Conservation (phyloP, 1,140 invertebrate species). For the Oreohelix idahoensis region DNA sequence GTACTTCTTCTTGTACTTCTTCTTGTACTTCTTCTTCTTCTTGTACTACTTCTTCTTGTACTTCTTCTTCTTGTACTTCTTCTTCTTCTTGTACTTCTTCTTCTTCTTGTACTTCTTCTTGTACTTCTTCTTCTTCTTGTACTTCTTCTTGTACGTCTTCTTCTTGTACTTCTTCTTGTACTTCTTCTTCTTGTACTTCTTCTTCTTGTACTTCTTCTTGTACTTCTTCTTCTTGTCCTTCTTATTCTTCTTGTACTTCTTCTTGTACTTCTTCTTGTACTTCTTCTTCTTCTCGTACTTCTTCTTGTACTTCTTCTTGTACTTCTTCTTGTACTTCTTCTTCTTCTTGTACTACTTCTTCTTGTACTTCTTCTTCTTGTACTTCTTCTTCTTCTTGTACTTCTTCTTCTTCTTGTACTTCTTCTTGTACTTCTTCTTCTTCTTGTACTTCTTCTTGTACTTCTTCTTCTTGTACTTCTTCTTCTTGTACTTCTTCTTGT, state of each 20-base stretch:
- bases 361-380: background rate
- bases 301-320: background rate
- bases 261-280: background rate
- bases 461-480: too few species aligned
- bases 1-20: background rate
- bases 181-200: background rate
- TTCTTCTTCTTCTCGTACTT: too few species aligned
- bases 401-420: background rate
- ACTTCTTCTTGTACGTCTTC: background rate
- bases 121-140: background rate
- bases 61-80: background rate
- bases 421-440: too few species aligned
- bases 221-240: background rate
- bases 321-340: background rate
- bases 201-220: background rate
- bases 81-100: too few species aligned
- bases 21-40: background rate
- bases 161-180: slow-evolving; percentile 2
- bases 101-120: background rate
- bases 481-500: too few species aligned
- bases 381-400: background rate
- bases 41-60: background rate
- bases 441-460: too few species aligned
- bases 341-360: background rate
- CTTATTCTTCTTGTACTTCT: too few species aligned